A percentile compares a stretch with the other conserved stretches of the same genome.
Evolutionary conservation across 1,140 invertebrate genomes (phyloP).

Genomic region (Acromyrmex charruanus): DNA sequence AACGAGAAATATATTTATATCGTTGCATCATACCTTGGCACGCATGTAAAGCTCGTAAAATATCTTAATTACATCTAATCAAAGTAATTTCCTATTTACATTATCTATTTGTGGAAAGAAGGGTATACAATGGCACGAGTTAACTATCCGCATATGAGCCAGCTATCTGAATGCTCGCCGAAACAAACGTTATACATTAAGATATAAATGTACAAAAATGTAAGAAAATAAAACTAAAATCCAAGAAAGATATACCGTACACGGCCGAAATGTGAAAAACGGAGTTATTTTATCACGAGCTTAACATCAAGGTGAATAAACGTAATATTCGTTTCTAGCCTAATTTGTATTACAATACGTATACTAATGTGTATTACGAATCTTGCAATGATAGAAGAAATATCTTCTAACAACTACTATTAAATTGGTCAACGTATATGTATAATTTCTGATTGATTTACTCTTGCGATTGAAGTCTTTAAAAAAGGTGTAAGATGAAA

Average conservation of each 20-base stretch:
- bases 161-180: constrained; percentile 6
- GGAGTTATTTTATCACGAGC: constrained; percentile 26
- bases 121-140: constrained; percentile 48
- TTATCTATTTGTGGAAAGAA: background rate
- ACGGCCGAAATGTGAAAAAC: constrained; percentile 50
- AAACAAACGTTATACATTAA: constrained; percentile 70
- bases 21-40: constrained; percentile 35
- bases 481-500: background rate
- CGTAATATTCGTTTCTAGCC: constrained; percentile 45
- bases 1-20: background rate
- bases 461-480: constrained; percentile 19
- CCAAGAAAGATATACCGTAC: constrained; percentile 26
- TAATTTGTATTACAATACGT: constrained; percentile 51
- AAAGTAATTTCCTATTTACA: constrained; percentile 48
- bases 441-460: constrained; percentile 62
- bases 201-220: constrained; percentile 84
- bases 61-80: constrained; percentile 20
- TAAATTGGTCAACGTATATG: constrained; percentile 71
- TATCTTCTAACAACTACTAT: constrained; percentile 59
- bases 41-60: constrained; percentile 23
- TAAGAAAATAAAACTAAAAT: constrained; percentile 80
- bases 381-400: constrained; percentile 54
- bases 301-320: constrained; percentile 43
- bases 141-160: constrained; percentile 33
- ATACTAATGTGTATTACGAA: constrained; percentile 34